Evolutionary conservation across 2,888 invertebrate species (phyloP).

Genomic region (Ennomos erosarius): DNA sequence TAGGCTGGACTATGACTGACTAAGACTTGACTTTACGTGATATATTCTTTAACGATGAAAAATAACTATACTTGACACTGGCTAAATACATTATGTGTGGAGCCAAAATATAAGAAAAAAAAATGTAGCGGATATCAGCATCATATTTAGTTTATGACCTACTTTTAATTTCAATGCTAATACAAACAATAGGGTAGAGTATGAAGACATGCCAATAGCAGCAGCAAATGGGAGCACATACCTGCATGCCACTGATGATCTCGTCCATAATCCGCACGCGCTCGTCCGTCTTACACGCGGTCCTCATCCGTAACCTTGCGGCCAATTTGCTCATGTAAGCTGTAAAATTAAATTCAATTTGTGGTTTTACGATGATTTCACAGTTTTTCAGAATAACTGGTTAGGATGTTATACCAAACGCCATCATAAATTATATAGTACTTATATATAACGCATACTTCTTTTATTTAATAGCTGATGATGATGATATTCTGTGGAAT

Average conservation of each 20-base stretch:
- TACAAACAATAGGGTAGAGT: conserved; percentile 61
- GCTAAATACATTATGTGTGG: too few species aligned
- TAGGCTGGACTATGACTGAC: too few species aligned
- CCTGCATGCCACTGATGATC: conserved; percentile 96
- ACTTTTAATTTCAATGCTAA: conserved; percentile 21
- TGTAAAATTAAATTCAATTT: conserved; percentile 52
- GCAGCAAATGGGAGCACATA: conserved; percentile 76
- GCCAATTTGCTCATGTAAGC: conserved; percentile 88
- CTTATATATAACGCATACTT: too few species aligned
- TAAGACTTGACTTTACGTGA: too few species aligned
- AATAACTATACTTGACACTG: too few species aligned
- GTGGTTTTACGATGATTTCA: conserved; percentile 10
- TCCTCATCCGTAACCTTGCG: conserved; percentile 88
- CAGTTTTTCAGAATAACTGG: conserved; percentile 4
- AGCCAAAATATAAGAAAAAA: too few species aligned
- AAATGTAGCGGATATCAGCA: background rate
- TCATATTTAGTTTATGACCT: conserved; percentile 6
- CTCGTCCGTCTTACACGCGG: conserved; percentile 94
- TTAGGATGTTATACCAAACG: too few species aligned
- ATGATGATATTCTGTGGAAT: too few species aligned
- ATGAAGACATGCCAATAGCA: conserved; percentile 12
- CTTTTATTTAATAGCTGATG: too few species aligned
- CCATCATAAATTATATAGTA: too few species aligned
- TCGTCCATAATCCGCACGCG: conserved; percentile 97
- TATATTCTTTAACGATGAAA: too few species aligned